A percentile compares a stretch with the other conserved stretches of the same genome.
phyloP scores from a whole-genome alignment of 2,113 vertebrate genomes.

The Oncorhynchus tshawytscha region DNA sequence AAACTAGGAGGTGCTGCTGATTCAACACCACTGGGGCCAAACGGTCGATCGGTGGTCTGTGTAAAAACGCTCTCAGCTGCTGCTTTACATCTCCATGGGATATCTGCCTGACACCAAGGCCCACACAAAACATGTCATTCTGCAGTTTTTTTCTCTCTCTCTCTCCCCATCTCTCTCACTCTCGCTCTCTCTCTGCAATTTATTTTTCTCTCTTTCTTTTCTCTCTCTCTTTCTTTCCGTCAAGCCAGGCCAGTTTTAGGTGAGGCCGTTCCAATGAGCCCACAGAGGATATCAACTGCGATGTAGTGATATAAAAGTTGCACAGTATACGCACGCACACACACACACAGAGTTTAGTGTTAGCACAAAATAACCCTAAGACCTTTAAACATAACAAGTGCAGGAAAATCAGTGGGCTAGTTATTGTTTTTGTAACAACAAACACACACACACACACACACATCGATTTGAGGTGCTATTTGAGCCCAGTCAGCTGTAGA shows the following conservation, averaged over 20 bases:
- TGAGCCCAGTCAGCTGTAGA: constrained; percentile 42
- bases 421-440: too few relatives aligned
- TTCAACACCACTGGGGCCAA: constrained; percentile 53
- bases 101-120: constrained; percentile 40
- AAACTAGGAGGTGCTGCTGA: constrained; percentile 59
- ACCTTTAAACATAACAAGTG: too few relatives aligned
- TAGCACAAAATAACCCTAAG: not conserved
- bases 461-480: constrained; percentile 44
- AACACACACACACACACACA: constrained; percentile 1
- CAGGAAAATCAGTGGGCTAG: too few relatives aligned
- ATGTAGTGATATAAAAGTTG: constrained; percentile 42
- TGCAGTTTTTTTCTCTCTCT: constrained; percentile 25
- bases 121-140: constrained; percentile 32
- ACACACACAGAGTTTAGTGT: not conserved
- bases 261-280: constrained; percentile 33
- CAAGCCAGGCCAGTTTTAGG: constrained; percentile 1
- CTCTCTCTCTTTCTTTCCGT: not conserved
- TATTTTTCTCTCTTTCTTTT: not conserved
- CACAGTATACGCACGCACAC: constrained; percentile 44
- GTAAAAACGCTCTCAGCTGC: constrained; percentile 40
- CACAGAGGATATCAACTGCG: constrained; percentile 36
- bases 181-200: not conserved
- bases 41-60: constrained; percentile 4
- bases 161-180: not conserved
- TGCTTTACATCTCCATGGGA: constrained; percentile 56